A percentile compares a stretch with the other conserved stretches of the same genome.
Evolutionary conservation across 1,140 invertebrate species (phyloP).

Genomic region (Belonocnema kinseyi): DNA sequence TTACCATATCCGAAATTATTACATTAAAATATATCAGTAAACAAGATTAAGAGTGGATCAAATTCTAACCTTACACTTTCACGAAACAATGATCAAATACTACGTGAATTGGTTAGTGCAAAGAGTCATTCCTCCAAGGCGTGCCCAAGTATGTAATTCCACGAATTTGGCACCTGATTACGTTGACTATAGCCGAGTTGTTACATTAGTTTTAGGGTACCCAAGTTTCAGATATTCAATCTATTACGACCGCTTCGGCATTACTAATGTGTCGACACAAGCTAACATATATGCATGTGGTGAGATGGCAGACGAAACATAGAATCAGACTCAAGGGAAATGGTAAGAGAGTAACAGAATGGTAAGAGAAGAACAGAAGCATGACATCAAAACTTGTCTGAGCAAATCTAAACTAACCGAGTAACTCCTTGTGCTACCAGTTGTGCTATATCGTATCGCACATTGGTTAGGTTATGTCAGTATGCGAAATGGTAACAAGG

Average conservation of each 20-base stretch:
- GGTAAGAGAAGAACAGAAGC: constrained; percentile 54
- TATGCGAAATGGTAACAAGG: constrained; percentile 50
- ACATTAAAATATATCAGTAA: too few relatives aligned
- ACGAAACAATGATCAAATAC: neutral
- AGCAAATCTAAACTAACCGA: constrained; percentile 72
- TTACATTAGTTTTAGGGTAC: constrained; percentile 40
- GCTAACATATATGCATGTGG: constrained; percentile 41
- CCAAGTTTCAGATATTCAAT: constrained; percentile 66
- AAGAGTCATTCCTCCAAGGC: neutral
- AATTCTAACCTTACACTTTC: too few relatives aligned
- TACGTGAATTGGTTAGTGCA: neutral
- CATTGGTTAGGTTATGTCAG: constrained; percentile 57
- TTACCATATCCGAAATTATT: too few relatives aligned
- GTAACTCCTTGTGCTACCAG: constrained; percentile 65
- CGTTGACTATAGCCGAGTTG: neutral
- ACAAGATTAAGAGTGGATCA: too few relatives aligned
- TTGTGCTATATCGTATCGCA: constrained; percentile 49
- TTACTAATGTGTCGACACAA: constrained; percentile 68
- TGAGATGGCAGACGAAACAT: constrained; percentile 42
- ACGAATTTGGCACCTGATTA: neutral
- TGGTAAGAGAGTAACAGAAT: constrained; percentile 47
- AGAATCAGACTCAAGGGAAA: constrained; percentile 32
- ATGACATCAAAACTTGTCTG: constrained; percentile 70
- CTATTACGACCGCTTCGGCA: constrained; percentile 69
- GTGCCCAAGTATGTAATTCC: neutral